A percentile compares a stretch with the other conserved stretches of the same genome.
These are phyloP conservation scores for Turdus rufiventris DNA, from an alignment of 2,113 vertebrate genomes.

Conservation along the genomic window DNA sequence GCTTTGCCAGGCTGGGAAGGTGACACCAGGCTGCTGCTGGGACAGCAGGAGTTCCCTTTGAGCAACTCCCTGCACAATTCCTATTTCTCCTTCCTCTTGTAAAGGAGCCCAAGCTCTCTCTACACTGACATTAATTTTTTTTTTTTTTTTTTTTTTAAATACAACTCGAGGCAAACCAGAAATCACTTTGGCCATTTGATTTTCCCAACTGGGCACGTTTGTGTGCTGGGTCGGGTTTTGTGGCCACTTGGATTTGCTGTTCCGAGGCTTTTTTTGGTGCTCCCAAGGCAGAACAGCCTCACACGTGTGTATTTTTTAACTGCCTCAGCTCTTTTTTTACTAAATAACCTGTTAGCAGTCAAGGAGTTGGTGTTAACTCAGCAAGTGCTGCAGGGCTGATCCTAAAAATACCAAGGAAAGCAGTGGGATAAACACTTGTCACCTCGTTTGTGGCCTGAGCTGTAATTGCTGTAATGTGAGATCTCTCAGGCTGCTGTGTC, in stretches of 20 bases:
- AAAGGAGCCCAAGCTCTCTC: neutral
- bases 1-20: neutral
- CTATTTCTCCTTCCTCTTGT: neutral
- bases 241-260: neutral
- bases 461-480: neutral
- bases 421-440: neutral
- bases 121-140: neutral
- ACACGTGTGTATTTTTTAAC: accelerated
- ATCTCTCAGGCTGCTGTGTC: neutral
- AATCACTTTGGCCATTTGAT: neutral
- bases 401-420: neutral
- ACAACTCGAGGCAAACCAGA: neutral
- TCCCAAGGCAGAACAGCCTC: neutral
- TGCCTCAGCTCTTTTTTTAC: neutral
- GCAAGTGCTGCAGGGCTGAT: neutral
- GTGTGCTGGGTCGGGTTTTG: neutral
- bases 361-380: neutral
- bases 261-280: neutral
- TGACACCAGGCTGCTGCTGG: neutral
- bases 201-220: neutral
- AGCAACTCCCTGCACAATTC: neutral
- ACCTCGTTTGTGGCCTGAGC: neutral
- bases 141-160: neutral
- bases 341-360: neutral
- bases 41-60: neutral